Conservation (phyloP, 2,888 invertebrate species). For the Heteropelma amictum region DNA sequence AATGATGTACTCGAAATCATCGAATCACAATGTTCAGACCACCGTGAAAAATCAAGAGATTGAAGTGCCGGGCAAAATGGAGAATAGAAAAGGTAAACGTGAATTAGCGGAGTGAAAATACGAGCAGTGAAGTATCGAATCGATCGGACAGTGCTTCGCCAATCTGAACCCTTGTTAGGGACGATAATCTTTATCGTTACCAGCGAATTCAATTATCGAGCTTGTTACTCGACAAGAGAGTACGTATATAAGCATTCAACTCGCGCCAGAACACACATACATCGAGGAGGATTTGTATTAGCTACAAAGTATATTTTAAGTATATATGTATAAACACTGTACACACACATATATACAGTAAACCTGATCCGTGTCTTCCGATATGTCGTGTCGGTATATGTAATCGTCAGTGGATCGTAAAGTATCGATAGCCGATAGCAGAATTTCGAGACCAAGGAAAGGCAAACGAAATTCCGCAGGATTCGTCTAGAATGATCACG, state of each 20-base stretch:
- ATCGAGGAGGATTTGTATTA: conserved; percentile 43
- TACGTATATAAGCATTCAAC: background rate
- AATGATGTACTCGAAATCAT: background rate
- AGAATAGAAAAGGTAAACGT: conserved; percentile 18
- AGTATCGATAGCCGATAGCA: too few relatives aligned
- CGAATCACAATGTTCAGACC: background rate
- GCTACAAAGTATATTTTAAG: conserved; percentile 32
- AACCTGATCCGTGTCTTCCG: background rate
- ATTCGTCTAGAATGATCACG: background rate
- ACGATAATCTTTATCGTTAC: conserved; percentile 62
- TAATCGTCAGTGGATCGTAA: background rate
- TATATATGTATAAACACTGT: background rate
- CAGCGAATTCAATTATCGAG: conserved; percentile 62
- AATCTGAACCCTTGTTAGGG: conserved; percentile 60
- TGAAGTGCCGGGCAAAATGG: background rate
- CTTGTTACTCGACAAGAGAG: conserved; percentile 54
- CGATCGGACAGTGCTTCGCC: conserved; percentile 51
- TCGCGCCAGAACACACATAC: conserved; percentile 48
- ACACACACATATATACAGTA: background rate
- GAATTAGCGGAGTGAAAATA: conserved; percentile 38
- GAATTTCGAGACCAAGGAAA: background rate
- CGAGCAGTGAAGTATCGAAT: conserved; percentile 37
- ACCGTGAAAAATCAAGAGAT: background rate
- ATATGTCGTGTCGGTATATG: background rate
- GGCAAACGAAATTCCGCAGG: background rate